These are phyloP conservation scores for Papilio elwesi DNA, from an alignment of 2,888 invertebrate species.

Conservation along the genomic window DNA sequence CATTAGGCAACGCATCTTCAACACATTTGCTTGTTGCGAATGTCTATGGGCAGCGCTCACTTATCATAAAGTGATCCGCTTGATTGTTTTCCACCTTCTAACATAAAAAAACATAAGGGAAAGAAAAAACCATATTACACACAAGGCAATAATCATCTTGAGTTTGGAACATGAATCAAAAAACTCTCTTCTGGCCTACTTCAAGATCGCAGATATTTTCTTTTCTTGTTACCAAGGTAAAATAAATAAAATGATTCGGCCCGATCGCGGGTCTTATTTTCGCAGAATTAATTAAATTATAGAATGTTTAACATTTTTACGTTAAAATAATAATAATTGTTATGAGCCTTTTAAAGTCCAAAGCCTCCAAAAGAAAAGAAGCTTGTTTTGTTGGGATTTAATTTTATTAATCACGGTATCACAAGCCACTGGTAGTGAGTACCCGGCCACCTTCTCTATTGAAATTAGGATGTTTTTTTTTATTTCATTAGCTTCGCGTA, in stretches of 20 bases:
- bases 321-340: constrained; percentile 18
- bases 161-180: neutral
- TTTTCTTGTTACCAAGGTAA: neutral
- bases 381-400: no score
- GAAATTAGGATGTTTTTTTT: no score
- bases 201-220: constrained; percentile 2
- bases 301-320: constrained; percentile 21
- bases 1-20: no score
- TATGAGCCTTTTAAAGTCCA: constrained; percentile 17
- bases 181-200: neutral
- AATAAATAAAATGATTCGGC: neutral
- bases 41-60: no score
- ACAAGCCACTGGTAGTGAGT: no score
- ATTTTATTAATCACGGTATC: no score
- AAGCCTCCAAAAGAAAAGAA: neutral
- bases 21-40: no score
- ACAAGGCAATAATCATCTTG: neutral
- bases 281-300: constrained; percentile 17
- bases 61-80: no score
- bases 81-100: no score
- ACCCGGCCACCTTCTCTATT: no score
- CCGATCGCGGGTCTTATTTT: neutral
- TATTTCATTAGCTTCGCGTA: no score
- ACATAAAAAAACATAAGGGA: no score
- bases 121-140: neutral